Percentiles rank a stretch among this genome's conserved stretches.
Evolutionary conservation across 2,888 invertebrate species (phyloP).

Genomic region (Scaptomyza polygonia): DNA sequence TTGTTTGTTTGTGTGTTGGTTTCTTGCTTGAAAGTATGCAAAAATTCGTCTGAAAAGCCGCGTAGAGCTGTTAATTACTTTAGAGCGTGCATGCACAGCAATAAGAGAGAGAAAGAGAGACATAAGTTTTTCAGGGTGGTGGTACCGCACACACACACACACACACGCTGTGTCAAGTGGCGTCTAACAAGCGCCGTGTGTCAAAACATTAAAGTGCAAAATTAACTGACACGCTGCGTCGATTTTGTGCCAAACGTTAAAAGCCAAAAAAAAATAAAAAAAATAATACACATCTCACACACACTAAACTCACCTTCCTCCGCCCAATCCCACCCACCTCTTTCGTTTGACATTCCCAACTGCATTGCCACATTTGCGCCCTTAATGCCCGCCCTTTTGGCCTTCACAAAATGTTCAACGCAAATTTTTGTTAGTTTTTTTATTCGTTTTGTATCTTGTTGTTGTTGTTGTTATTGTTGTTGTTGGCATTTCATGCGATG

Average conservation of each 20-base stretch:
- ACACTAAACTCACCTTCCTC: neutral
- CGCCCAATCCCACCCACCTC: too few species aligned
- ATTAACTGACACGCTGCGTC: constrained; percentile 65
- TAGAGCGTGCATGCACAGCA: constrained; percentile 40
- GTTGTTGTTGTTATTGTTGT: constrained; percentile 5
- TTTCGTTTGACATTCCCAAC: neutral
- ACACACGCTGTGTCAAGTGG: constrained; percentile 46
- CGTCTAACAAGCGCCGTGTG: constrained; percentile 64
- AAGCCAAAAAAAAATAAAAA: constrained; percentile 18
- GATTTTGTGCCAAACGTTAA: constrained; percentile 44
- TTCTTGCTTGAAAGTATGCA: constrained; percentile 52
- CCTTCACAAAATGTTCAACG: constrained; percentile 19
- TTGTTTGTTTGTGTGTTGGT: constrained; percentile 17
- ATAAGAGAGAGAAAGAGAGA: neutral
- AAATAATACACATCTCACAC: neutral
- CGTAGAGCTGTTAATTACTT: constrained; percentile 63
- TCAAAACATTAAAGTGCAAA: constrained; percentile 68
- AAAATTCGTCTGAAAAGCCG: constrained; percentile 59
- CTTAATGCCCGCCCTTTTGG: constrained; percentile 9
- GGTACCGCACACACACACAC: neutral
- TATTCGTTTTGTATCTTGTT: neutral
- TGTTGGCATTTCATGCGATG: constrained; percentile 40
- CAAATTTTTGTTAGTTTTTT: constrained; percentile 1
- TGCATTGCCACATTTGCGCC: constrained; percentile 12
- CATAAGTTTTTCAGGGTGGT: neutral